phyloP scores from a whole-genome alignment of 1,140 invertebrate species.

The Diorhabda carinulata region DNA sequence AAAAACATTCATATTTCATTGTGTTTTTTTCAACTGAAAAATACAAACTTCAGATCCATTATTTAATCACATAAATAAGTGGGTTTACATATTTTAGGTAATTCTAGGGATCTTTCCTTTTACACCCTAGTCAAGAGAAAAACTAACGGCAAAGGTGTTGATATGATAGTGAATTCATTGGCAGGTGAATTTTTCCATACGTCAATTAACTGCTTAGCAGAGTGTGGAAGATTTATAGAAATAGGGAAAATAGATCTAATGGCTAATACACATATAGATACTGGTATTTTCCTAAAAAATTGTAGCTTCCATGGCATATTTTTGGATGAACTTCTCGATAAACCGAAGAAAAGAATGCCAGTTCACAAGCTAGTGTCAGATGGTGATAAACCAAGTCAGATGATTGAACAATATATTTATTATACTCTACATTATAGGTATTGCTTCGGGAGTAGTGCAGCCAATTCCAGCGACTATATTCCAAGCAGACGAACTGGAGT shows the following conservation, averaged over 20 bases:
- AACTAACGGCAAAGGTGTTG: constrained; percentile 61
- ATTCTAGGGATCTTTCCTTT: constrained; percentile 59
- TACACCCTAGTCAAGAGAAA: constrained; percentile 56
- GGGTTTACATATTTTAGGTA: constrained; percentile 42
- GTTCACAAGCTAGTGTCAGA: neutral
- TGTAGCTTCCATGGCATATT: constrained; percentile 84
- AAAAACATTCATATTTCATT: too few relatives aligned
- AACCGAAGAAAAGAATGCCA: constrained; percentile 37
- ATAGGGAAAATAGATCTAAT: constrained; percentile 73
- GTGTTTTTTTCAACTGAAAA: too few relatives aligned
- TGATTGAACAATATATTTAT: constrained; percentile 36
- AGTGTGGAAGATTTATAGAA: constrained; percentile 66
- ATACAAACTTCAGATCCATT: too few relatives aligned
- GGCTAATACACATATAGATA: constrained; percentile 61
- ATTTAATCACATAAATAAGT: neutral
- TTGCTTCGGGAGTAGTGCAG: constrained; percentile 75
- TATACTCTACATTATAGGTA: constrained; percentile 48
- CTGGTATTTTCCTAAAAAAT: constrained; percentile 76
- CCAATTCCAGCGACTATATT: constrained; percentile 81
- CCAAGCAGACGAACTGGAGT: constrained; percentile 76
- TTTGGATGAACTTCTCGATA: constrained; percentile 68
- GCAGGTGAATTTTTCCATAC: constrained; percentile 64
- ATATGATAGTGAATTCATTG: constrained; percentile 65
- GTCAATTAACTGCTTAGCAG: constrained; percentile 72
- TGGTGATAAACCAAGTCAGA: neutral